Conservation (phyloP, 2,797 vertebrate species). For the Bucorvus abyssinicus region DNA sequence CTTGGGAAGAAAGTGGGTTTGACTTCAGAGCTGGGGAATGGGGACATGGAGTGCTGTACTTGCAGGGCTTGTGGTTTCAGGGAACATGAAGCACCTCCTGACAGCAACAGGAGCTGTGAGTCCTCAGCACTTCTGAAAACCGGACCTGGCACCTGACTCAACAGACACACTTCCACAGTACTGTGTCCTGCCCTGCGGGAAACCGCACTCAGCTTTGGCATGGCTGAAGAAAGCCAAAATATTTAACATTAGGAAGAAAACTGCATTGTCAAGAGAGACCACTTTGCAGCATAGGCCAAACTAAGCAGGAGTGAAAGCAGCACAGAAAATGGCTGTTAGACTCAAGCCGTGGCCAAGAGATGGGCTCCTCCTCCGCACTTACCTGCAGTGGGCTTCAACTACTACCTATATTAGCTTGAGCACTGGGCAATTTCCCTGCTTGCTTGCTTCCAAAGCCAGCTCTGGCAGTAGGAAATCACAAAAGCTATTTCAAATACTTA, state of each 20-base stretch:
- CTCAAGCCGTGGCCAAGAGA: background rate
- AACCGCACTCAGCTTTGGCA: background rate
- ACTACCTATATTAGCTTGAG: background rate
- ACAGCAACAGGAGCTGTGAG: background rate
- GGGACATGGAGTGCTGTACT: background rate
- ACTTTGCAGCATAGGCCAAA: background rate
- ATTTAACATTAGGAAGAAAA: background rate
- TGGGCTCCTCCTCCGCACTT: background rate
- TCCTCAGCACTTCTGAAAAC: background rate
- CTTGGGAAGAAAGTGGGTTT: background rate
- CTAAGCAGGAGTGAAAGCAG: background rate
- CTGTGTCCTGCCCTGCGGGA: background rate
- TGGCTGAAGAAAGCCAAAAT: background rate
- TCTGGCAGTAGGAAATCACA: background rate
- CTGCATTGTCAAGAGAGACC: background rate
- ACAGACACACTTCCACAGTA: background rate
- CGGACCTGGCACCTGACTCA: background rate
- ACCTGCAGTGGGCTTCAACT: background rate
- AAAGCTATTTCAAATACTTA: background rate
- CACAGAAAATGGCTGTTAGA: accelerated
- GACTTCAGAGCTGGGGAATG: background rate
- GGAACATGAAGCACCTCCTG: background rate
- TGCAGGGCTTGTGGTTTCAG: background rate
- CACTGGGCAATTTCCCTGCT: background rate
- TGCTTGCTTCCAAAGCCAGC: background rate